Base-by-base conservation (phyloP, 2,113 vertebrate genomes). In the Oryzias javanicus region DNA sequence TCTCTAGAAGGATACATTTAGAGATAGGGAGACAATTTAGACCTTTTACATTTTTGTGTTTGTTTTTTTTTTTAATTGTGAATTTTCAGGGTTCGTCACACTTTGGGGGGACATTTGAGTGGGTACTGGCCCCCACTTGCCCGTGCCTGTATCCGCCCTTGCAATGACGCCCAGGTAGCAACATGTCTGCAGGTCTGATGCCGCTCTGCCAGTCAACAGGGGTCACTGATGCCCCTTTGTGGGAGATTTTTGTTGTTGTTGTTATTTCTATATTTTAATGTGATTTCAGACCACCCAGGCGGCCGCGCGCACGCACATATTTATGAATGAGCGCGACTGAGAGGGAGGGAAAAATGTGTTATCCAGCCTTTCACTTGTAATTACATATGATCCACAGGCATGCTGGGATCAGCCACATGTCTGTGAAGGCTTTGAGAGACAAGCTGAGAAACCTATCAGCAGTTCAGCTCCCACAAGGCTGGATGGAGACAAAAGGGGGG, bases 81-180 rank as follows among this genome's bases (percentile, higher is more conserved):
- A 35, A 10, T 35, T 35, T 4, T 27, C 6, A 6, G 1, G 6
- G 25, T 1, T 5, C 25, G 6, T 27, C 25, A 2, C 35, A 12
- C 35, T 29, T 29, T 6, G 27, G 27, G 7, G 27, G 6, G 27
- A 27, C 5, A 27, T 27, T 27, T 27, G 4, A 5, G 6, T 5
- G 10, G 35, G 35, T 2, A 35, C 8, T 35, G 35, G 1, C 35
- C 35, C 35, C 35, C 35, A 12, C 2, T 35, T 0, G 35, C 35
- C 35, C 8, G 10, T 35, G 10, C 35, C 35, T 12, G 12, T 35
- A 12, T 35, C 35, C 63, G 51, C 79, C 80, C 81, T 86, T 80
- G 70, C 88, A 86, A 84, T 78, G 86, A 90, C 85, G 75, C 70
- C 46, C 70, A 69, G 81, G 80, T 90, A 88, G 87, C 86, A 86